Conservation (phyloP, 2,797 vertebrate genomes). For the Rhincodon typus region DNA sequence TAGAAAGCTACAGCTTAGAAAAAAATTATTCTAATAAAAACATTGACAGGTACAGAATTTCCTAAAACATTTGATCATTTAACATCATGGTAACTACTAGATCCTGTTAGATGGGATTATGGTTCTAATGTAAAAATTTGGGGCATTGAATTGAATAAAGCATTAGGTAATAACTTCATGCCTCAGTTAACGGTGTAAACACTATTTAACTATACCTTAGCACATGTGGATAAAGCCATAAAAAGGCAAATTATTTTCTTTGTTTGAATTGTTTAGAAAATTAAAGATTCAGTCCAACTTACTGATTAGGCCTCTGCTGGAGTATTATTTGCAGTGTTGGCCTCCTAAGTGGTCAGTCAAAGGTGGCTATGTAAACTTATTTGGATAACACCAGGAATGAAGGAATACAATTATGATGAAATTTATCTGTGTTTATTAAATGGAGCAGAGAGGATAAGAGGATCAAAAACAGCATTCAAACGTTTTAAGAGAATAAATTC, state of each 20-base stretch:
- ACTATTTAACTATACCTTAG: background rate
- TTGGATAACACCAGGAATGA: background rate
- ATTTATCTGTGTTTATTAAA: background rate
- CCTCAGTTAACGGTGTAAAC: too few species aligned
- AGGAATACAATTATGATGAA: background rate
- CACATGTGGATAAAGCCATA: background rate
- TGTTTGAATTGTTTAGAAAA: background rate
- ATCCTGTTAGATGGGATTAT: background rate
- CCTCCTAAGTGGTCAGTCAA: background rate
- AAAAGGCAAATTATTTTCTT: background rate
- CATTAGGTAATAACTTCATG: background rate
- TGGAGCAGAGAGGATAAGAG: background rate
- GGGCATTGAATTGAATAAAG: background rate
- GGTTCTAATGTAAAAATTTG: background rate
- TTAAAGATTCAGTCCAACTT: background rate
- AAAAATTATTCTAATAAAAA: background rate
- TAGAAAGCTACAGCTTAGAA: background rate
- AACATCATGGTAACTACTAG: background rate
- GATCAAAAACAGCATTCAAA: background rate
- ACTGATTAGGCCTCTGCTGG: background rate
- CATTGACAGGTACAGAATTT: background rate
- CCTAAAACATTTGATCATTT: background rate
- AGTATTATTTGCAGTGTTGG: background rate
- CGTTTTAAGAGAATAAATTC: background rate
- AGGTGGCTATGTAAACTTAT: background rate